These are phyloP conservation scores for Diarsia mendica DNA, from an alignment of 2,888 invertebrate genomes.

Conservation along the genomic window DNA sequence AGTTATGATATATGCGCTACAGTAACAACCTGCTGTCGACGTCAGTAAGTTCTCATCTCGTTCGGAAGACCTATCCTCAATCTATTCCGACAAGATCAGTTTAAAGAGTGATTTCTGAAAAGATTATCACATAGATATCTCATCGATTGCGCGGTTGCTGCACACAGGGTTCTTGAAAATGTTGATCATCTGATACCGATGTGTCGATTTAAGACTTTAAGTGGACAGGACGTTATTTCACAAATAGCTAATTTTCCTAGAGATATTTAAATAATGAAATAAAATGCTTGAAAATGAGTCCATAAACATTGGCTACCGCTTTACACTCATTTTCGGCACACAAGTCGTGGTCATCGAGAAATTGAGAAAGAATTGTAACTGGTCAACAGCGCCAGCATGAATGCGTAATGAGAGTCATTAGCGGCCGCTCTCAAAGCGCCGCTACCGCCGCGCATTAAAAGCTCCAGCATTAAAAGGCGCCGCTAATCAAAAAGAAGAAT, in stretches of 20 bases:
- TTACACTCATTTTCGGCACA: conserved; percentile 8
- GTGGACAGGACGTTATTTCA: too few species aligned
- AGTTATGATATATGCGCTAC: not conserved
- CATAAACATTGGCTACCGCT: not conserved
- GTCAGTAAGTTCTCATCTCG: not conserved
- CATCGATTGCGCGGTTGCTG: too few species aligned
- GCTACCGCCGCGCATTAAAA: not conserved
- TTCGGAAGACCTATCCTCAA: not conserved
- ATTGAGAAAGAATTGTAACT: conserved; percentile 40
- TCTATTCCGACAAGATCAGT: conserved; percentile 2
- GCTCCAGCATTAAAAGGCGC: not conserved
- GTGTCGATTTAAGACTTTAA: not conserved
- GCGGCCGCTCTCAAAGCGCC: not conserved
- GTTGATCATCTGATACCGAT: not conserved
- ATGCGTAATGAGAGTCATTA: conserved; percentile 44
- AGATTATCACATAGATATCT: not conserved
- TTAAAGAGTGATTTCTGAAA: conserved; percentile 27
- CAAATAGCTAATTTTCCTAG: not conserved
- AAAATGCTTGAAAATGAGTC: not conserved
- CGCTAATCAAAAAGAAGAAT: conserved; percentile 14
- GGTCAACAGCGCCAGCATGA: conserved; percentile 16
- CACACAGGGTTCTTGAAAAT: not conserved
- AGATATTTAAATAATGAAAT: not conserved
- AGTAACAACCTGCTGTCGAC: not conserved
- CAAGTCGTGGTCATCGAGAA: not conserved